These are phyloP conservation scores for Galleria mellonella DNA, from an alignment of 1,140 invertebrate genomes.

Conservation along the genomic window DNA sequence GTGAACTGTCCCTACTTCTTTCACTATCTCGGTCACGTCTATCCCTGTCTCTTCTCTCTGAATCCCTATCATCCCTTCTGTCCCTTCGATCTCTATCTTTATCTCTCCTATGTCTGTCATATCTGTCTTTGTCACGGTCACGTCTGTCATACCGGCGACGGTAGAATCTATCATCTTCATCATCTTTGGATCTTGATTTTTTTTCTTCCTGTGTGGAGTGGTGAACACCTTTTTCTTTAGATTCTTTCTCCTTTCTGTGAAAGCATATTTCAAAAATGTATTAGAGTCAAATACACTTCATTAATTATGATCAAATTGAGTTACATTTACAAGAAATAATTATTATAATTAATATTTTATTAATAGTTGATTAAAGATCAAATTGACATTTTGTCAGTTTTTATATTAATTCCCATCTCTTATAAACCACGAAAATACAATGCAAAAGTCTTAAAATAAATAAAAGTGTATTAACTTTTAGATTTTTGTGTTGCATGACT, in stretches of 20 bases:
- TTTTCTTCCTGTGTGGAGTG: constrained; percentile 75
- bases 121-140: constrained; percentile 27
- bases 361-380: too few species aligned
- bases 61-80: constrained; percentile 57
- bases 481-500: too few species aligned
- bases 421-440: too few species aligned
- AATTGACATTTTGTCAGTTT: too few species aligned
- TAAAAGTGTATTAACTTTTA: too few species aligned
- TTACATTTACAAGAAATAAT: too few species aligned
- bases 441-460: too few species aligned
- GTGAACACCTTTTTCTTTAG: constrained; percentile 73
- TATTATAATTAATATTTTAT: too few species aligned
- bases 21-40: constrained; percentile 67
- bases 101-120: constrained; percentile 35
- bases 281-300: too few species aligned
- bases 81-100: constrained; percentile 36
- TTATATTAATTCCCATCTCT: too few species aligned
- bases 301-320: too few species aligned
- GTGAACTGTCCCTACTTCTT: constrained; percentile 70
- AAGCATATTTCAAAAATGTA: constrained; percentile 11
- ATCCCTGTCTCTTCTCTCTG: constrained; percentile 28
- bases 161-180: constrained; percentile 46
- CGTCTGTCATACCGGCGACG: constrained; percentile 34
- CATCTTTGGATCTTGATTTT: constrained; percentile 49
- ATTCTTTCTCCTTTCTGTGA: constrained; percentile 73